These are phyloP conservation scores for Podarcis siculus DNA, from an alignment of 2,797 vertebrate species.

Conservation along the genomic window DNA sequence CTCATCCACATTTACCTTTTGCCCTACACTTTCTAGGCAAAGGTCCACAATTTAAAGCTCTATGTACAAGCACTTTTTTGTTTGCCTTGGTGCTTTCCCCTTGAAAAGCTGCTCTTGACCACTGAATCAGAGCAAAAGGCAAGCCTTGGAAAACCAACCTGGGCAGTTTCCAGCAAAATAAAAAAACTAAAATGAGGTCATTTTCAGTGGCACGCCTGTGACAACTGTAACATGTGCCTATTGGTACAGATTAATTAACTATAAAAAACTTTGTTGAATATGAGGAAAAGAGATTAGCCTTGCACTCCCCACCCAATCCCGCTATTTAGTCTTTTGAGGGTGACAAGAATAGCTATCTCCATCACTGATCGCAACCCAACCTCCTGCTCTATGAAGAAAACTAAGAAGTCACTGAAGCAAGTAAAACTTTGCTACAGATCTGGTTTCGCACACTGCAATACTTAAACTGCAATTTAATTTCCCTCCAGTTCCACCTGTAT, in stretches of 20 bases:
- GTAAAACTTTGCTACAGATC: neutral
- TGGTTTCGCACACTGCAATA: neutral
- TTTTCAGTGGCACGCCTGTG: neutral
- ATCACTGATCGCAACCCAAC: neutral
- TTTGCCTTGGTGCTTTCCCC: too few species aligned
- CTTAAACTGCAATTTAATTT: neutral
- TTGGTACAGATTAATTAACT: neutral
- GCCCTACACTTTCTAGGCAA: neutral
- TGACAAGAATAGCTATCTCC: neutral
- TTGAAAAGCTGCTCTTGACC: too few species aligned
- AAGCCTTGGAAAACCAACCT: too few species aligned
- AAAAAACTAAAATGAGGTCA: too few species aligned
- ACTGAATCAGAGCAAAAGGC: too few species aligned
- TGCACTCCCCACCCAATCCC: neutral
- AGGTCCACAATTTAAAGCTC: too few species aligned
- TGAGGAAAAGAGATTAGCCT: neutral
- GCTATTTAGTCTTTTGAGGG: neutral
- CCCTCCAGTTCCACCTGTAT: neutral
- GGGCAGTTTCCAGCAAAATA: too few species aligned
- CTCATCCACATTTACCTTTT: neutral
- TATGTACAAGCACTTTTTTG: too few species aligned
- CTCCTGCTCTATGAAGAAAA: neutral
- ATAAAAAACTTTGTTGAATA: neutral
- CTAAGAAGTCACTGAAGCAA: neutral
- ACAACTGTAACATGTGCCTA: neutral